These are phyloP conservation scores for Heterodera schachtii DNA, from an alignment of 1,140 invertebrate genomes.

Conservation along the genomic window DNA sequence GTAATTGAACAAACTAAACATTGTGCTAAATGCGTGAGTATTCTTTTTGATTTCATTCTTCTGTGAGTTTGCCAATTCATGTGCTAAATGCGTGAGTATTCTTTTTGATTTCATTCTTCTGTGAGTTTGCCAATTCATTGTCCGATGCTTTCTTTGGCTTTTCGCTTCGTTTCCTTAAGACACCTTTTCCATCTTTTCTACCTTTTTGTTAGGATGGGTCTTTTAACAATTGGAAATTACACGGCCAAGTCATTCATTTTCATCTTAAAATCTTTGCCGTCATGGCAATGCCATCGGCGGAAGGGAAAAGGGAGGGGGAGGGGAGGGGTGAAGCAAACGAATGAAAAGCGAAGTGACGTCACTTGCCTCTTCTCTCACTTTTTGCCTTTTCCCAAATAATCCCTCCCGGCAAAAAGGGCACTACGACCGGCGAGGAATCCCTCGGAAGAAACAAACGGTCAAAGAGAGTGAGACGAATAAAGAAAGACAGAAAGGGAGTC, in stretches of 20 bases:
- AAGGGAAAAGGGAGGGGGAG: neutral
- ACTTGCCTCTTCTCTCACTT: neutral
- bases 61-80: too few relatives aligned
- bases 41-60: too few relatives aligned
- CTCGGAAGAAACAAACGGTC: constrained; percentile 1
- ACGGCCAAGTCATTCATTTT: neutral
- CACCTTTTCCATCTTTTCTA: neutral
- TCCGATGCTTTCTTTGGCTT: too few relatives aligned
- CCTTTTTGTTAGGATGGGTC: neutral
- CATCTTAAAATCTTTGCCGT: neutral
- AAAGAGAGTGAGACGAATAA: neutral
- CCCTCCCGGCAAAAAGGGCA: neutral
- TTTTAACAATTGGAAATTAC: neutral
- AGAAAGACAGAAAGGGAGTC: neutral
- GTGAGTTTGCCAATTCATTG: too few relatives aligned
- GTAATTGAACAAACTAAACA: too few relatives aligned
- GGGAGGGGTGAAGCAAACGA: neutral
- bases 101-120: too few relatives aligned
- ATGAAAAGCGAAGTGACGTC: neutral
- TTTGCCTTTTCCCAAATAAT: neutral
- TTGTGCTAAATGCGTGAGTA: too few relatives aligned
- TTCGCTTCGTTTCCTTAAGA: too few relatives aligned
- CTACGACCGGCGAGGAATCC: too few relatives aligned
- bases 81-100: too few relatives aligned
- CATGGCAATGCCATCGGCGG: neutral